Base-by-base conservation (phyloP, 1,140 invertebrate genomes). In the Nasonia giraulti region DNA sequence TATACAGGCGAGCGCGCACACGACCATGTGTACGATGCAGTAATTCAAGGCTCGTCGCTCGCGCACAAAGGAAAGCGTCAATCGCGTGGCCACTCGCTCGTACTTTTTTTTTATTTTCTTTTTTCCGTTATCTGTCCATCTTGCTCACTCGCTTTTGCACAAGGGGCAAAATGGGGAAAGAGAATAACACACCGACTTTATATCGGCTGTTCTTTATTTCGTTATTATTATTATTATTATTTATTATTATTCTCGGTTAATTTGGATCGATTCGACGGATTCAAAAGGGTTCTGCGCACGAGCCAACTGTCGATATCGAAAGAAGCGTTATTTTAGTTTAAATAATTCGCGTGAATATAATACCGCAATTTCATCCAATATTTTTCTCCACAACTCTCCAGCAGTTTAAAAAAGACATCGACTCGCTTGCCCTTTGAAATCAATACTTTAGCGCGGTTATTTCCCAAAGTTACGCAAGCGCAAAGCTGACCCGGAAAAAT, bases 1-100 rank as follows among this genome's bases (percentile, higher is more conserved):
- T 50, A 2, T 50, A 50, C 2, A 55, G 3, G 50, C 17, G 50
- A 17, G 50, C 17, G 55, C 4, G 74, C 40, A 31, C 40, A 2
- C 3, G 73, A 20, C 11, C 31, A 11, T 40, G 27, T 75, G 27
- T 20, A 10, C 14, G 10, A 44, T n/a, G 44, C 80, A 62, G 44
- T 83, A 55, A 66, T 77, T 83, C 62, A 77, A 66, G 82, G 50
- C 73, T 83, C 82, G 73, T 27, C n/a, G 50, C 12, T 20, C 73
- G 71, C 50, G 81, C 31, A 78, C 76, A 47, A 83, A 77, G n/a
- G 55, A 66, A 83, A 50, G 12, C 81, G n/a, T 68, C 74, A 77
- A 20, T 20, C 79, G 11, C 23, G 47, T n/a, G 12, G n/a, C 17
- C 27, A 0, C 44, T 62, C 23, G 44, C 20, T 40, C 31, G 31